Evolutionary conservation across 2,888 invertebrate species (phyloP).

Genomic region (Baccha elongata): DNA sequence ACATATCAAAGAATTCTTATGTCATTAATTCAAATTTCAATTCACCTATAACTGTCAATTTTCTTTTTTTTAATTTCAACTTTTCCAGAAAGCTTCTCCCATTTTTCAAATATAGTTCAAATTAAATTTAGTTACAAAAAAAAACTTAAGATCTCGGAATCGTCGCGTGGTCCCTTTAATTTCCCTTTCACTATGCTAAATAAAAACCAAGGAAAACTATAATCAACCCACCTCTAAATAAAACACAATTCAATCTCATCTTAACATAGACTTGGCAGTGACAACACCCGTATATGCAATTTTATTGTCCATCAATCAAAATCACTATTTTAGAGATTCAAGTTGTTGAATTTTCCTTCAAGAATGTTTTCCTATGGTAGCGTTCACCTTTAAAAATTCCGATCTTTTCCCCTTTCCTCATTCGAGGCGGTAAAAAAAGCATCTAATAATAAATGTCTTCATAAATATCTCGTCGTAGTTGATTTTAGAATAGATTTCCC

Average conservation of each 20-base stretch:
- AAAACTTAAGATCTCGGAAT: conserved; percentile 11
- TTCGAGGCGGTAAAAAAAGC: conserved; percentile 20
- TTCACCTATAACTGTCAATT: too few species aligned
- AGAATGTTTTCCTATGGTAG: conserved; percentile 1
- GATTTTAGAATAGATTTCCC: conserved; percentile 35
- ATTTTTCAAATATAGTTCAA: conserved; percentile 16
- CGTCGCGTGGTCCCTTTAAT: not conserved
- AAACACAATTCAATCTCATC: conserved; percentile 55
- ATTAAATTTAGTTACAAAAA: conserved; percentile 9
- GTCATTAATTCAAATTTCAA: too few species aligned
- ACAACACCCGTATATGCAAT: conserved; percentile 54
- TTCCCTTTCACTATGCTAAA: not conserved
- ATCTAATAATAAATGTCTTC: conserved; percentile 71
- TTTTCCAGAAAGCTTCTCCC: conserved; percentile 18
- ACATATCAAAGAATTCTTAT: too few species aligned
- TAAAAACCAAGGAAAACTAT: not conserved
- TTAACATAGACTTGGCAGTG: conserved; percentile 50
- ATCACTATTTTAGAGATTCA: conserved; percentile 55
- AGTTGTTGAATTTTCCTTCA: conserved; percentile 31
- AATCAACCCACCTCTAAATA: conserved; percentile 16
- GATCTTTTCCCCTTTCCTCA: not conserved
- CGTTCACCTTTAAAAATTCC: conserved; percentile 48
- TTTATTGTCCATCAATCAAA: conserved; percentile 70
- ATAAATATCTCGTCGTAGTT: conserved; percentile 58
- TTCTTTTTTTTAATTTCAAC: not conserved